These are phyloP conservation scores for Cosmorhoe ocellata DNA, from an alignment of 2,888 invertebrate genomes.

Conservation along the genomic window DNA sequence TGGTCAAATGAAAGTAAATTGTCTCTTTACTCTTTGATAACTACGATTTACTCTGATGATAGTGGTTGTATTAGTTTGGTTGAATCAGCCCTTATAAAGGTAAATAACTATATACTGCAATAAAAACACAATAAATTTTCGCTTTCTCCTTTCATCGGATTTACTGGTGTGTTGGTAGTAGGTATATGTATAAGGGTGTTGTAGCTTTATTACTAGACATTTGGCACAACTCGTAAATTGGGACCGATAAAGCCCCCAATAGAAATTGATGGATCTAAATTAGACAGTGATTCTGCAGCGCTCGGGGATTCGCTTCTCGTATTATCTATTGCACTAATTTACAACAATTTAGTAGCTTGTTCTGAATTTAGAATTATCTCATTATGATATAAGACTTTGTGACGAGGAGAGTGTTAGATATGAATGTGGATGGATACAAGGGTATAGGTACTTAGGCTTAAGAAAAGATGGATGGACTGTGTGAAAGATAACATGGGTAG, in stretches of 20 bases:
- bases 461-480: no score
- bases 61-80: no score
- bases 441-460: no score
- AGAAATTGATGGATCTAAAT: conserved; percentile 34
- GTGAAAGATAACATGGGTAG: no score
- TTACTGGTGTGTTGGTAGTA: conserved; percentile 10
- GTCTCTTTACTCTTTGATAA: no score
- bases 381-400: background rate
- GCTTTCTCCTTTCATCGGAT: background rate
- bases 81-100: no score
- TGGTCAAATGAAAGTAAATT: no score
- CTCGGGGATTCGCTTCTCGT: conserved; percentile 19
- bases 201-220: conserved; percentile 29
- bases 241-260: conserved; percentile 29
- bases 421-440: no score
- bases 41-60: no score
- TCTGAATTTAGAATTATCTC: conserved; percentile 8
- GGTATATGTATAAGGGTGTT: conserved; percentile 2
- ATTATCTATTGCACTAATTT: conserved; percentile 22
- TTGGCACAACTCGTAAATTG: conserved; percentile 32
- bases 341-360: conserved; percentile 16
- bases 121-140: conserved; percentile 2
- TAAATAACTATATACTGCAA: no score
- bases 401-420: no score
- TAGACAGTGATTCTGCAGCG: conserved; percentile 26